Percentiles rank a stretch among this genome's conserved stretches.
phyloP scores from a whole-genome alignment of 53 echinoderm and acorn worm genomes.

The Zoroaster sp. region DNA sequence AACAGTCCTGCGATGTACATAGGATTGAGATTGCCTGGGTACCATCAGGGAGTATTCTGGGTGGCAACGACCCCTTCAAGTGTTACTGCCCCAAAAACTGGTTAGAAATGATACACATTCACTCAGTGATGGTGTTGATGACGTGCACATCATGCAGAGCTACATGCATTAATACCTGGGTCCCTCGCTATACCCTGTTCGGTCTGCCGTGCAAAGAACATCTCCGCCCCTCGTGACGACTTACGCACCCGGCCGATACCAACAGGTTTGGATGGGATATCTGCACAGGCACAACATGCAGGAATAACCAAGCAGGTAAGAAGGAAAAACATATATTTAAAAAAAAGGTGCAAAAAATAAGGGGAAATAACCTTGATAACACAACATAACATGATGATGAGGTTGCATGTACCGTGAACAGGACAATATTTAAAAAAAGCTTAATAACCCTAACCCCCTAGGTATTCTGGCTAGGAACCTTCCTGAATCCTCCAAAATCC shows the following conservation, averaged over 20 bases:
- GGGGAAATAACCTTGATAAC: not conserved
- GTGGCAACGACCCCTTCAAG: too few species aligned
- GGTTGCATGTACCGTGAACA: too few species aligned
- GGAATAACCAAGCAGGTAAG: not conserved
- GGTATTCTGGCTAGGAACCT: too few species aligned
- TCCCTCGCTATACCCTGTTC: slow-evolving; percentile 29
- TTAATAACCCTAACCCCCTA: too few species aligned
- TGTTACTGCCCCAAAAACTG: not conserved
- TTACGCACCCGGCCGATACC: slow-evolving; percentile 42
- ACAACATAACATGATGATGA: not conserved
- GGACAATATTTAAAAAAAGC: too few species aligned
- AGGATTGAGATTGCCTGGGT: too few species aligned
- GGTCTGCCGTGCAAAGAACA: slow-evolving; percentile 45
- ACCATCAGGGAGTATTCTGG: too few species aligned
- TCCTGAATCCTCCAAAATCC: too few species aligned
- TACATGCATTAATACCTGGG: slow-evolving; percentile 3
- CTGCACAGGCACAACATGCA: slow-evolving; percentile 16
- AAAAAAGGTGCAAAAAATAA: not conserved
- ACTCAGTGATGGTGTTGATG: not conserved
- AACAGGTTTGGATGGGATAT: slow-evolving; percentile 5
- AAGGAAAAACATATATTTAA: not conserved
- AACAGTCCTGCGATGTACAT: too few species aligned
- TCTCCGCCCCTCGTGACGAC: slow-evolving; percentile 52
- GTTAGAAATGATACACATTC: not conserved
- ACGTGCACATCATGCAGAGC: not conserved